Percentiles rank a stretch among this genome's conserved stretches.
Evolutionary conservation across 35 echinoderm and acorn worm genomes (phyloP).

Genomic region (Heliocidaris tuberculata): DNA sequence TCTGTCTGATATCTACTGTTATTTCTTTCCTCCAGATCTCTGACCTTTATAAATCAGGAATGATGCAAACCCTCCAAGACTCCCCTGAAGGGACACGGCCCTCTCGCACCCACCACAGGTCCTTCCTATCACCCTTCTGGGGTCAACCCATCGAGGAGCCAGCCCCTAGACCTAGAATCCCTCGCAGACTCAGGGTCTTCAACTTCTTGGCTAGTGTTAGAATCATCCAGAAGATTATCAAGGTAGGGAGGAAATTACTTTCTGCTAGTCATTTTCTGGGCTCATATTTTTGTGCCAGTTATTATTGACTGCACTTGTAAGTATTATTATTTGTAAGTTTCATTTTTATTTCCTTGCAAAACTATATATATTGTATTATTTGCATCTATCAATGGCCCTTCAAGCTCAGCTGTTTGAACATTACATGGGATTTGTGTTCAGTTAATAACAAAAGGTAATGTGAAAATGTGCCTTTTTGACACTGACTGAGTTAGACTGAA

Average conservation of each 20-base stretch:
- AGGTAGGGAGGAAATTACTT: constrained; percentile 70
- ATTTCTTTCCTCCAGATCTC: neutral
- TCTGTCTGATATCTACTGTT: too few relatives aligned
- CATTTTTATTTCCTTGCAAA: neutral
- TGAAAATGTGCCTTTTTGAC: too few relatives aligned
- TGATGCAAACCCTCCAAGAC: constrained; percentile 20
- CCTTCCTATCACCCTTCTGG: constrained; percentile 49
- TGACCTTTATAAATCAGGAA: neutral
- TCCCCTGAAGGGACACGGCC: neutral
- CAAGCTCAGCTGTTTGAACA: neutral
- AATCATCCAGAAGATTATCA: constrained; percentile 87
- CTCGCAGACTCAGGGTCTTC: constrained; percentile 60
- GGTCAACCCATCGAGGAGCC: constrained; percentile 35
- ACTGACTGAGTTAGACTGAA: too few relatives aligned
- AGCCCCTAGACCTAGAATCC: constrained; percentile 35
- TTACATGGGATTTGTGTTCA: too few relatives aligned
- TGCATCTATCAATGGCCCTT: too few relatives aligned
- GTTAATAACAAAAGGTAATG: too few relatives aligned
- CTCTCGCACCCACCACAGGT: neutral
- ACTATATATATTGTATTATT: too few relatives aligned
- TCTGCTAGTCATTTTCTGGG: neutral
- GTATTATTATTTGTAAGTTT: neutral
- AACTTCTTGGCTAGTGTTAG: constrained; percentile 82
- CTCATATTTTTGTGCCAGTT: neutral
- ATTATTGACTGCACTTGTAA: too few relatives aligned